These are phyloP conservation scores for Piprites chloris DNA, from an alignment of 2,113 vertebrate species.

Conservation along the genomic window DNA sequence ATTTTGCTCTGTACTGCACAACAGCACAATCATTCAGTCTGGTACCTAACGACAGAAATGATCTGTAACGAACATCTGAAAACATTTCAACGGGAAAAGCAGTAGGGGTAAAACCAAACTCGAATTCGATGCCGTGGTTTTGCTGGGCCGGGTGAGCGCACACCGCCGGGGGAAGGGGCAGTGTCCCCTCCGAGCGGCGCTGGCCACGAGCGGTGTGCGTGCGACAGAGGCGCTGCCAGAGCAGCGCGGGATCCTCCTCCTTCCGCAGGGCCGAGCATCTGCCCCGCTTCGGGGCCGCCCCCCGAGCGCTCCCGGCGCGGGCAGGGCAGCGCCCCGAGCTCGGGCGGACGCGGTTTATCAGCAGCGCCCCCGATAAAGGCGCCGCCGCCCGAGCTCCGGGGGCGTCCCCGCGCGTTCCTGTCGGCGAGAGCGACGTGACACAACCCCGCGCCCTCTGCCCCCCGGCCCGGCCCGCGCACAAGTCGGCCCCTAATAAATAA, in stretches of 20 bases:
- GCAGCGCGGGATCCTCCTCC: background rate
- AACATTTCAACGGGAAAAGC: fast-evolving
- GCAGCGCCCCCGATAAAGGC: background rate
- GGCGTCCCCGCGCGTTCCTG: background rate
- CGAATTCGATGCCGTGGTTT: fast-evolving
- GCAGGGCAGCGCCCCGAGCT: background rate
- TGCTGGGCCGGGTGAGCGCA: background rate
- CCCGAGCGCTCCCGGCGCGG: too few relatives aligned
- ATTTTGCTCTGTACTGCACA: background rate
- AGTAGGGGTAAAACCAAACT: fast-evolving
- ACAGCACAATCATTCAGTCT: background rate
- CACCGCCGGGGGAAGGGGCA: fast-evolving
- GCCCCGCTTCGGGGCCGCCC: background rate
- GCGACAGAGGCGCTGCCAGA: background rate
- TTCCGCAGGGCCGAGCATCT: background rate
- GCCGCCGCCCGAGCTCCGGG: background rate
- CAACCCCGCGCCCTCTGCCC: fast-evolving
- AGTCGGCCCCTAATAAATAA: background rate
- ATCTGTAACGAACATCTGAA: background rate
- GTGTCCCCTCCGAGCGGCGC: fast-evolving
- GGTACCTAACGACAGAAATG: background rate
- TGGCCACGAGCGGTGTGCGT: fast-evolving
- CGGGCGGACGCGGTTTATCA: fast-evolving
- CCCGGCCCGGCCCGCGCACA: background rate
- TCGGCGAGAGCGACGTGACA: background rate